Percentiles rank a stretch among this genome's conserved stretches.
Evolutionary conservation across 2,797 vertebrate genomes (phyloP).

Genomic region (Discoglossus pictus): DNA sequence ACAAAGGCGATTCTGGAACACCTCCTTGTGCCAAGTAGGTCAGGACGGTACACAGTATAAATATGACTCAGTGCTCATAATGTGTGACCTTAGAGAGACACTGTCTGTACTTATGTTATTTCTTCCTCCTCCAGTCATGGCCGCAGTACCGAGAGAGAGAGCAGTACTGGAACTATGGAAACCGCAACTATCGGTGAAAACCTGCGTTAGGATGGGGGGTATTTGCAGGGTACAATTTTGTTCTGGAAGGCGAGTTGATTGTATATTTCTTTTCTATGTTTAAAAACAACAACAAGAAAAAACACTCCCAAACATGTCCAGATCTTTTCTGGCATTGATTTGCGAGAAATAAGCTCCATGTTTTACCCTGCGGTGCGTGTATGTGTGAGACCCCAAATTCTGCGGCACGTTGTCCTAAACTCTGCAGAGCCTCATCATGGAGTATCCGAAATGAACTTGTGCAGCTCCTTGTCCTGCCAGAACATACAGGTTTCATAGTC

Average conservation of each 20-base stretch:
- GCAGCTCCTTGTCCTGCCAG: slow-evolving; percentile 3
- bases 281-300: slow-evolving; percentile 16
- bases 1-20: too few relatives aligned
- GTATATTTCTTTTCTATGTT: slow-evolving; percentile 21
- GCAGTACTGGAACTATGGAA: slow-evolving; percentile 71
- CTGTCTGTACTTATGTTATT: slow-evolving; percentile 30
- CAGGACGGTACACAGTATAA: too few relatives aligned
- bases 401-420: slow-evolving; percentile 2
- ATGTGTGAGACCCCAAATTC: slow-evolving; percentile 18
- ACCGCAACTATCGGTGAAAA: slow-evolving; percentile 73
- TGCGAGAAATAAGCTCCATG: slow-evolving; percentile 13
- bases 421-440: neutral
- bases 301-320: slow-evolving; percentile 36
- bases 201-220: slow-evolving; percentile 58
- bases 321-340: neutral
- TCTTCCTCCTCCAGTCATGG: slow-evolving; percentile 74
- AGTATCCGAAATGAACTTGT: neutral
- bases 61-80: too few relatives aligned
- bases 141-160: slow-evolving; percentile 72
- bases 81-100: too few relatives aligned
- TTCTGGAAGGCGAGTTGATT: neutral
- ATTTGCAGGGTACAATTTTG: too few relatives aligned
- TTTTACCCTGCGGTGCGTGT: slow-evolving; percentile 26
- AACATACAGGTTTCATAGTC: neutral
- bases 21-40: too few relatives aligned